These are phyloP conservation scores for Actinopyga echinites DNA, from an alignment of 53 echinoderm and acorn worm species.

Conservation along the genomic window DNA sequence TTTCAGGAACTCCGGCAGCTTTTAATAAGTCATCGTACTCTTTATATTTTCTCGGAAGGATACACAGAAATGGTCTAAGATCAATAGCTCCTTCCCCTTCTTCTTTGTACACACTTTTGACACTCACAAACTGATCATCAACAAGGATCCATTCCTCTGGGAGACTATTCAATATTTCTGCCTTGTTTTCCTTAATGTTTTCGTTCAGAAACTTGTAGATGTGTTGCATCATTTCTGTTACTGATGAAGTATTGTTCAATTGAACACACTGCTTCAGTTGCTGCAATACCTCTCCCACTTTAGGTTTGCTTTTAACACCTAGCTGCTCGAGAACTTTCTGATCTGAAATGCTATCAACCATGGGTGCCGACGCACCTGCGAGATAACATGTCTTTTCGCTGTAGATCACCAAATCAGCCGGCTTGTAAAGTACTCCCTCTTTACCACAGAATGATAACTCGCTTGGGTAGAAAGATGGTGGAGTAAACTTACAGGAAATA, in stretches of 20 bases:
- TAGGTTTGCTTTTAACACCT: background rate
- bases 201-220: constrained; percentile 30
- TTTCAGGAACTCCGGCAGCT: constrained; percentile 2
- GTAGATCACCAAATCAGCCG: constrained; percentile 9
- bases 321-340: background rate
- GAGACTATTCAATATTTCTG: background rate
- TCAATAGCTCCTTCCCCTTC: background rate
- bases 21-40: constrained; percentile 16
- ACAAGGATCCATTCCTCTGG: constrained; percentile 41
- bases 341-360: background rate
- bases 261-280: background rate
- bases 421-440: background rate
- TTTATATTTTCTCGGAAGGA: constrained; percentile 19
- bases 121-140: constrained; percentile 16
- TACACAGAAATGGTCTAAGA: constrained; percentile 29
- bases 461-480: constrained; percentile 29
- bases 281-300: background rate
- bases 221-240: background rate
- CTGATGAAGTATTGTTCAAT: too few species aligned
- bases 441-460: constrained; percentile 5
- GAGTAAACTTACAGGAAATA: background rate
- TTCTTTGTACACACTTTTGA: background rate
- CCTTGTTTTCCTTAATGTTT: background rate
- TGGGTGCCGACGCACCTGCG: constrained; percentile 25
- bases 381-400: constrained; percentile 2